phyloP scores from a whole-genome alignment of 2,888 invertebrate genomes.

The Tenthredo scrophulariae region DNA sequence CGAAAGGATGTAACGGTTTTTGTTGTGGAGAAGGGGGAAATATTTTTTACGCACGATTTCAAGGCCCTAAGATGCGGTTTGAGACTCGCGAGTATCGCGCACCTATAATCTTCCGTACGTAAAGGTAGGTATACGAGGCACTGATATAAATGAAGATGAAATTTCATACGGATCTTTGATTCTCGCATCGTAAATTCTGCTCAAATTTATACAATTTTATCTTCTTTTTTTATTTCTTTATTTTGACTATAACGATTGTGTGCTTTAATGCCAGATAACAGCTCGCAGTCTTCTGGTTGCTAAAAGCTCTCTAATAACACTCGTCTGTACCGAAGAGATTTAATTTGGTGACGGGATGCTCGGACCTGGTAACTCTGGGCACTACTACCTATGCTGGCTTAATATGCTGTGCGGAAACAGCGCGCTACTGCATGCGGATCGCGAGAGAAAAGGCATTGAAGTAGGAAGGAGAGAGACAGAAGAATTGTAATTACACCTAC shows the following conservation, averaged over 20 bases:
- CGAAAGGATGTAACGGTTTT: slow-evolving; percentile 49
- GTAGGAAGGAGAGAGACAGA: slow-evolving; percentile 28
- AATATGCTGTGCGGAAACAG: background rate
- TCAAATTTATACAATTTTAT: too few relatives aligned
- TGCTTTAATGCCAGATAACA: background rate
- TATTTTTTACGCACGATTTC: slow-evolving; percentile 41
- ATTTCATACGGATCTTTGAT: background rate
- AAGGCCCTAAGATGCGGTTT: slow-evolving; percentile 23
- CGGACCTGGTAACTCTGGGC: slow-evolving; percentile 59
- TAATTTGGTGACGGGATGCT: slow-evolving; percentile 71
- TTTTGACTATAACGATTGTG: background rate
- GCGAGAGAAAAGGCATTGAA: background rate
- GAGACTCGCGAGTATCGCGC: background rate
- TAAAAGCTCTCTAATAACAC: slow-evolving; percentile 66
- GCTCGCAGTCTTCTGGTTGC: background rate
- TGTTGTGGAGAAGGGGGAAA: slow-evolving; percentile 39
- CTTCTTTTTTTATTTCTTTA: background rate
- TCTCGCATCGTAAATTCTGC: too few relatives aligned
- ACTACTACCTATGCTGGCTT: too few relatives aligned
- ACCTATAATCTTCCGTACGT: background rate
- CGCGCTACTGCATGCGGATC: background rate
- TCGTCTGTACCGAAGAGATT: slow-evolving; percentile 68
- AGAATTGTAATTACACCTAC: slow-evolving; percentile 45
- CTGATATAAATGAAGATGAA: background rate
- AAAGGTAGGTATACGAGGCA: background rate